phyloP scores from a whole-genome alignment of 2,888 invertebrate species.

The Chloromyia formosa region DNA sequence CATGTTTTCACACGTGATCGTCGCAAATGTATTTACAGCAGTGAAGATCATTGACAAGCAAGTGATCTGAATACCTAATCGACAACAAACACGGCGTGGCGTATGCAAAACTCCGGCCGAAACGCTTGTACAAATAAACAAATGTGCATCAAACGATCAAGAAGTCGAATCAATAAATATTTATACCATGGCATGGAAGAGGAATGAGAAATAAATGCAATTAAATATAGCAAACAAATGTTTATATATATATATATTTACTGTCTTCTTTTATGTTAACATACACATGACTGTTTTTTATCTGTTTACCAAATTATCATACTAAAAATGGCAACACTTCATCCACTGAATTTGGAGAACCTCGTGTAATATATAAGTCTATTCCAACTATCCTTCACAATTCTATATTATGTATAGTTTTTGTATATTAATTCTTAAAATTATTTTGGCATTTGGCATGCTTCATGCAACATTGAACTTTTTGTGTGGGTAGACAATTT shows the following conservation, averaged over 20 bases:
- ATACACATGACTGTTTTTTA: slow-evolving; percentile 9
- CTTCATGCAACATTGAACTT: slow-evolving; percentile 27
- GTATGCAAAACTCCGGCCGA: too few relatives aligned
- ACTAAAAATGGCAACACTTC: slow-evolving; percentile 1
- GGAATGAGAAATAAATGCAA: too few relatives aligned
- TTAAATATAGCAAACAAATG: slow-evolving; percentile 18
- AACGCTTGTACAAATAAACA: too few relatives aligned
- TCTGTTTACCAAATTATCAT: neutral
- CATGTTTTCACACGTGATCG: too few relatives aligned
- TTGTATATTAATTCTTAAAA: slow-evolving; percentile 31
- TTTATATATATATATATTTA: slow-evolving; percentile 20
- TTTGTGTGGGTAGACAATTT: slow-evolving; percentile 39
- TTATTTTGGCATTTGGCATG: slow-evolving; percentile 37
- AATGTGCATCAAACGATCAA: too few relatives aligned
- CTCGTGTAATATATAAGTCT: neutral
- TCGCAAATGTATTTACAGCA: too few relatives aligned
- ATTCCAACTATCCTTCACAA: neutral
- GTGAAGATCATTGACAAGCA: too few relatives aligned
- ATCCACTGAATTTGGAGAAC: slow-evolving; percentile 6
- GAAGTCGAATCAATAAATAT: too few relatives aligned
- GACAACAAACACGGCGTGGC: too few relatives aligned
- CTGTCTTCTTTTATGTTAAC: slow-evolving; percentile 26
- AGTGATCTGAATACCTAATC: too few relatives aligned
- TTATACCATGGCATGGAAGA: too few relatives aligned
- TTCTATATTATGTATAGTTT: neutral